Evolutionary conservation across 2,888 invertebrate genomes (phyloP), one percentile per base, ranked within the genome.

Genomic region (Tenthredo amoena): DNA sequence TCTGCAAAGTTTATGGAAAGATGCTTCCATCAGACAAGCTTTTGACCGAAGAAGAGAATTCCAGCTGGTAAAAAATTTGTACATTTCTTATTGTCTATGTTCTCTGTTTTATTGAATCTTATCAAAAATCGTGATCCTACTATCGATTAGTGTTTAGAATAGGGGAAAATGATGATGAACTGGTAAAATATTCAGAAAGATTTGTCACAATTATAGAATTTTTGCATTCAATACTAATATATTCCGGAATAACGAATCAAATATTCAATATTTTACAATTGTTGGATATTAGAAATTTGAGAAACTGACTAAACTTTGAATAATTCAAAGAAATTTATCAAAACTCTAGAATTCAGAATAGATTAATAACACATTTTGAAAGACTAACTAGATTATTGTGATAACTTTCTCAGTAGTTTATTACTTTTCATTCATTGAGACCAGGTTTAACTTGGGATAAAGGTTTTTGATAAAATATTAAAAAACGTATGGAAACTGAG

Each of bases 11-110:
- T 95, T 99, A 90, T 99, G 99, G 99, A 95, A 96, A 90, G 99
- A 99, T 94, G 95, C 96, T 87, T 98, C 98, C 87, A 99, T 99
- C 90, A 96, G 96, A 92, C 96, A 96, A 92, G 98, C 99, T 18
- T 99, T 97, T 93, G 98, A 98, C 92, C 95, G 99, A 91, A 95
- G 99, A 94, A 96, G 98, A 94, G 99, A 99, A 95, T 99, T 98
- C 95, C 99, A 99, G 95, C 95, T 99, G 96, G 99, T 99, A 94
- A 96, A 96, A 94, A 88, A 85, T 15, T 87, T 85, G 10, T 18
- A 72, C 15, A 40, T 40, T 40, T 85, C 26, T 18, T 21, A 15
- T 34, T 34, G 86, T 74, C n/a, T 87, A 81, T 37, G 10, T 26
- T 26, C 72, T 37, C 2, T 50, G 31, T 31, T 85, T 58, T 40